phyloP scores from a whole-genome alignment of 2,797 vertebrate species.

The Champsocephalus esox region DNA sequence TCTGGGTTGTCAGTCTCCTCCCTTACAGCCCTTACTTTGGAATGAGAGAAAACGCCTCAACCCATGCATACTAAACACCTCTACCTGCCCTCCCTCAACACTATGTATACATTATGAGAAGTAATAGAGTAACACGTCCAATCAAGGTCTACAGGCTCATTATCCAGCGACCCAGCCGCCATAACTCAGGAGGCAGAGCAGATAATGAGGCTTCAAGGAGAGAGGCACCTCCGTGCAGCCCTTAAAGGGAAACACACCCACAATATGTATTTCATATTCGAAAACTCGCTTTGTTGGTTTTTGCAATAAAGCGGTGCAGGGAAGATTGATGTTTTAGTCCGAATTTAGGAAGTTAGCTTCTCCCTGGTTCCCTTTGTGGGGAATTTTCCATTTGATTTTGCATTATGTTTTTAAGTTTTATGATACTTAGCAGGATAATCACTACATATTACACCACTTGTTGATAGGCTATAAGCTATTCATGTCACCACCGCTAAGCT shows the following conservation, averaged over 20 bases:
- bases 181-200: constrained; percentile 73
- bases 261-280: not conserved
- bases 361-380: too few relatives aligned
- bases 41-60: constrained; percentile 2
- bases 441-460: too few relatives aligned
- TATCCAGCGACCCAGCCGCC: constrained; percentile 70
- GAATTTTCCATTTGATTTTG: too few relatives aligned
- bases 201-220: constrained; percentile 76
- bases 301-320: too few relatives aligned
- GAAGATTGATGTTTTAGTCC: too few relatives aligned
- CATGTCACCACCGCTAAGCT: too few relatives aligned
- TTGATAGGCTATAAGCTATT: too few relatives aligned
- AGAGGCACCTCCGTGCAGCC: constrained; percentile 42
- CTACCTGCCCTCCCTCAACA: constrained; percentile 38
- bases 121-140: constrained; percentile 72
- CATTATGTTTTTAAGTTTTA: too few relatives aligned
- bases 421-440: too few relatives aligned
- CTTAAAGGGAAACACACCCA: constrained; percentile 8
- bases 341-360: too few relatives aligned
- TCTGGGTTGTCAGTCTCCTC: constrained; percentile 33
- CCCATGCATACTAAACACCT: constrained; percentile 21
- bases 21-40: constrained; percentile 12
- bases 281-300: not conserved
- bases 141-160: constrained; percentile 75
- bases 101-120: constrained; percentile 77